Base-by-base conservation (phyloP, 2,113 vertebrate species). In the Progne subis region DNA sequence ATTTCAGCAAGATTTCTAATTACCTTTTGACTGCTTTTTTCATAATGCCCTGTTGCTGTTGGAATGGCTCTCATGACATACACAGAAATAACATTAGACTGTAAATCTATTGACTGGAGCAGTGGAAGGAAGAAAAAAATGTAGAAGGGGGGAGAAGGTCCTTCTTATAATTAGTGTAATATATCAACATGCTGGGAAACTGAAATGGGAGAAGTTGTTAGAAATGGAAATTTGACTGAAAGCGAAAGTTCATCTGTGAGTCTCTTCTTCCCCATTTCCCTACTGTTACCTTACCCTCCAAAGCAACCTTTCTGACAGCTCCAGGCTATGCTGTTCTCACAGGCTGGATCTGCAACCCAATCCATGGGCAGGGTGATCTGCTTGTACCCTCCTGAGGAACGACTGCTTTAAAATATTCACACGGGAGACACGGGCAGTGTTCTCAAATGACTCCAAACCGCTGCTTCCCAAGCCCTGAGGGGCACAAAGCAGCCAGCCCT, bases 1-100 rank as follows among this genome's bases (percentile, higher is more conserved):
- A 93, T 97, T 96, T 96, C 96, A 91, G 86, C 81, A 77, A 95
- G 95, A 92, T 86, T 96, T 96, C 95, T 86, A 90, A 96, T 97
- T 96, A 97, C 86, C 74, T 94, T 92, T 93, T 86, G 72, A 39
- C 68, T 86, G 69, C 37, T 41, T 94, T 84, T 57, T 91, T 93
- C 91, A 67, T 83, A 31, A 39, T 92, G 63, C 74, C 77, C 91
- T 81, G 68, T 82, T 95, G 55, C 94, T 90, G 61, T 91, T 95
- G 93, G 75, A 83, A 95, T 89, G 65, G 74, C 67, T 96, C 60
- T 96, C 52, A 12, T 64, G 79, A 68, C 72, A 77, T 86, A 92
- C 76, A 55, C 84, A 95, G 91, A 91, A 94, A 87, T 67, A 88
- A 87, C 75, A 74, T 65, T 57, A 47, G 79, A 82, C 60, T 65